phyloP scores from a whole-genome alignment of 2,113 vertebrate species.

The Chaetodon trifascialis region DNA sequence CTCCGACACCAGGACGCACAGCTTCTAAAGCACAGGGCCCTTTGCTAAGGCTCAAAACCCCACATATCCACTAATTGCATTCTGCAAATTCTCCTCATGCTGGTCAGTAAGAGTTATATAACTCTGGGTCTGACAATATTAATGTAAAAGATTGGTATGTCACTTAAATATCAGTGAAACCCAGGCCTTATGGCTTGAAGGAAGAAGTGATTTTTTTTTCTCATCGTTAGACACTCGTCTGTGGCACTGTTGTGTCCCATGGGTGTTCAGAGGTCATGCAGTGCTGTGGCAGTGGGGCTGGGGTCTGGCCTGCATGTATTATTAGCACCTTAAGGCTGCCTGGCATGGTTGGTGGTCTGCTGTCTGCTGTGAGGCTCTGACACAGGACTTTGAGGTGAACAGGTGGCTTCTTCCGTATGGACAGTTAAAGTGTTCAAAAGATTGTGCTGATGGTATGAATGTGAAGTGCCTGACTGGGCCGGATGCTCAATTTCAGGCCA shows the following conservation, averaged over 20 bases:
- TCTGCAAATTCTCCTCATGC: constrained; percentile 1
- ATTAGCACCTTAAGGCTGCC: constrained; percentile 68
- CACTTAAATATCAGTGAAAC: neutral
- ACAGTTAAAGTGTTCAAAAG: neutral
- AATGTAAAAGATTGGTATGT: neutral
- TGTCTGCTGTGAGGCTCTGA: constrained; percentile 47
- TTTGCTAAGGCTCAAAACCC: neutral
- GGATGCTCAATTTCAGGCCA: neutral
- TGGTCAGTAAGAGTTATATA: neutral
- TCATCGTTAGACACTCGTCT: neutral
- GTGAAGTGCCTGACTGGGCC: neutral
- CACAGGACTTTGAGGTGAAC: constrained; percentile 63
- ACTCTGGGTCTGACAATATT: neutral
- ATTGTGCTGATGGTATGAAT: constrained; percentile 38
- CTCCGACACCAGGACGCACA: constrained; percentile 39
- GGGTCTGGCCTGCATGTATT: constrained; percentile 65
- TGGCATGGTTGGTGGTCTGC: constrained; percentile 73
- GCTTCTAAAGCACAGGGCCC: constrained; percentile 12
- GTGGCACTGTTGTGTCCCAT: constrained; percentile 25
- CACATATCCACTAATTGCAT: neutral
- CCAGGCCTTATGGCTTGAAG: neutral
- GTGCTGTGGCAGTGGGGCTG: constrained; percentile 6
- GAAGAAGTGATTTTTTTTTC: neutral
- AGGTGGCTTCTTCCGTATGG: constrained; percentile 63
- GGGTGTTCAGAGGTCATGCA: constrained; percentile 28